Evolutionary conservation across 2,113 vertebrate genomes (phyloP).

Genomic region (Melierax canorus): DNA sequence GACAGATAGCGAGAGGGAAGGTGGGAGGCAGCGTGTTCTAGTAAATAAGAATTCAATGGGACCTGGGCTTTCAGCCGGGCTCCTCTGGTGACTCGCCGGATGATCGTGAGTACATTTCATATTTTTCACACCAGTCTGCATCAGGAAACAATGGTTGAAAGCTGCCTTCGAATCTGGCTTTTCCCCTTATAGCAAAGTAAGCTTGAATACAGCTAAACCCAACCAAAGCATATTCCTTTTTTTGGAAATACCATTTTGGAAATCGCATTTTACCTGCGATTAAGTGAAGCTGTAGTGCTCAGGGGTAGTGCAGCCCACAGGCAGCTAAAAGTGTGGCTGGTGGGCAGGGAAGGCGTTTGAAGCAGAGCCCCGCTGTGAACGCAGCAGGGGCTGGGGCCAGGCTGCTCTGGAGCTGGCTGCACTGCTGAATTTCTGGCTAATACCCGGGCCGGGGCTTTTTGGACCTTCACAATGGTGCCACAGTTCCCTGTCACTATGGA

Average conservation of each 20-base stretch:
- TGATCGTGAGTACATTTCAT: neutral
- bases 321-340: neutral
- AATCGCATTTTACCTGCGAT: neutral
- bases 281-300: neutral
- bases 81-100: rapidly evolving
- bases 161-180: neutral
- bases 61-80: neutral
- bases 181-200: neutral
- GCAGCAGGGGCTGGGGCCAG: neutral
- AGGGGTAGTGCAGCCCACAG: neutral
- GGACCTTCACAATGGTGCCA: constrained; percentile 44
- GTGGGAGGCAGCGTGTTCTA: rapidly evolving
- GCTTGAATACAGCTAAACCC: neutral
- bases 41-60: neutral
- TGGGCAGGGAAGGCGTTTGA: neutral
- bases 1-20: neutral
- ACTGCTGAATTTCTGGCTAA: neutral
- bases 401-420: neutral
- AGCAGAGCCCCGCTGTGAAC: neutral
- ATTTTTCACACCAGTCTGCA: neutral
- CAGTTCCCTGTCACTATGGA: constrained; percentile 56
- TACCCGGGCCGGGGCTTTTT: rapidly evolving
- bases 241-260: neutral
- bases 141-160: neutral
- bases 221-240: neutral